Base-by-base conservation (phyloP, 2,113 vertebrate genomes). In the Nothobranchius furzeri region DNA sequence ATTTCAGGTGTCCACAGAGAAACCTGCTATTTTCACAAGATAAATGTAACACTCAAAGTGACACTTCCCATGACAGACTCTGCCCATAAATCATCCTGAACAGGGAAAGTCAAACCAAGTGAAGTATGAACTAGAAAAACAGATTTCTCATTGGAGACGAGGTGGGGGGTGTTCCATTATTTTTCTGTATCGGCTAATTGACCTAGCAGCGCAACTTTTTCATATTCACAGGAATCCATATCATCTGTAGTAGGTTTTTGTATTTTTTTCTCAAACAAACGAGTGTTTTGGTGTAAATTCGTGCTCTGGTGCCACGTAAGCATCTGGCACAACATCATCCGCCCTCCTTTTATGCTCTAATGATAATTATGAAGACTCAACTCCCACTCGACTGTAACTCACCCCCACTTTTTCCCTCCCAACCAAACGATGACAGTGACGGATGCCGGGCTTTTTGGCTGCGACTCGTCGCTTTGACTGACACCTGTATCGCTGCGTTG, bases 401-500 rank as follows among this genome's bases (percentile, higher is more conserved):
- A 47, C 67, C 60, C 54, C 50, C 3, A 24, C 51, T 58, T 66
- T 57, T 66, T 50, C 13, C 40, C 66, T n/a, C 3, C 9, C 11
- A 60, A 15, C 12, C 2, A 53, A 43, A 45, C 54, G 11, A 4
- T 54, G 72, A 81, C 69, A 49, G 63, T 35, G 8, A 47, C 52
- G 25, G 66, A 62, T 30, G 55, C 56, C 58, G 13, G 1, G 15
- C 2, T 24, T 53, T 70, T 68, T 24, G 40, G 75, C 78, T 60
- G 43, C 15, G 25, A 53, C 68, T 84, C 57, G 4, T 52, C 50
- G 65, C 14, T 52, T 57, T 81, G 76, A 87, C 43, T 82, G 88
- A 74, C 87, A 68, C 75, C 73, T 61, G 76, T 75, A 67, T 84
- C 73, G 48, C 73, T 80, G 64, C 12, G 50, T 45, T 68, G 69